Evolutionary conservation across 2,113 vertebrate genomes (phyloP).

Genomic region (Serinus canaria): DNA sequence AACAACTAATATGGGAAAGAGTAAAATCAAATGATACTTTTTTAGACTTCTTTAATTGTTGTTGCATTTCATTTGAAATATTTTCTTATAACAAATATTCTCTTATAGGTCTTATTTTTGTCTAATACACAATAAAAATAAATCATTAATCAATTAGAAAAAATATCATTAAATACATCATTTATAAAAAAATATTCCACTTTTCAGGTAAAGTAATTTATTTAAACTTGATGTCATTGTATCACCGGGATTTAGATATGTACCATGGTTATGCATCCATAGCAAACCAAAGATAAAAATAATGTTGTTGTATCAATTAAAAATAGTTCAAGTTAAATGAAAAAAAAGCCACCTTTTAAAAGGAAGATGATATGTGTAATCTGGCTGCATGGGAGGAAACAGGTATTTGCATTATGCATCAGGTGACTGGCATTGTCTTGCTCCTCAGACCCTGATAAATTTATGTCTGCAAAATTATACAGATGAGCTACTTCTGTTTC

Average conservation of each 20-base stretch:
- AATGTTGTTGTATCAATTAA: neutral
- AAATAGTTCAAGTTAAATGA: neutral
- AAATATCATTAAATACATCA: neutral
- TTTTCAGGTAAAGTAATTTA: neutral
- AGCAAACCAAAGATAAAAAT: neutral
- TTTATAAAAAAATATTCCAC: neutral
- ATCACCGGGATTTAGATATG: neutral
- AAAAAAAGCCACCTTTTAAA: neutral
- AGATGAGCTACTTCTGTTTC: neutral
- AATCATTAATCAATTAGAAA: neutral
- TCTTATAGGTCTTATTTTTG: neutral
- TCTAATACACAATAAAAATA: neutral
- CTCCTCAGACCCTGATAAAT: neutral
- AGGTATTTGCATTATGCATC: neutral
- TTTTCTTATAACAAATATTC: neutral
- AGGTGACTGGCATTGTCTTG: neutral
- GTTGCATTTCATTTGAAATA: neutral
- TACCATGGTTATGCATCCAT: fast-evolving
- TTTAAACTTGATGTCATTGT: neutral
- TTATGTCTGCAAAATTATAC: neutral
- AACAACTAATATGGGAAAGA: neutral
- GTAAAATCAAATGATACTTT: neutral
- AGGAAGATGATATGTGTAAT: neutral
- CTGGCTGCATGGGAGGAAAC: neutral
- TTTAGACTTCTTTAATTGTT: neutral